Evolutionary conservation across 2,113 vertebrate genomes (phyloP).

Genomic region (Xyliphius kryptos): DNA sequence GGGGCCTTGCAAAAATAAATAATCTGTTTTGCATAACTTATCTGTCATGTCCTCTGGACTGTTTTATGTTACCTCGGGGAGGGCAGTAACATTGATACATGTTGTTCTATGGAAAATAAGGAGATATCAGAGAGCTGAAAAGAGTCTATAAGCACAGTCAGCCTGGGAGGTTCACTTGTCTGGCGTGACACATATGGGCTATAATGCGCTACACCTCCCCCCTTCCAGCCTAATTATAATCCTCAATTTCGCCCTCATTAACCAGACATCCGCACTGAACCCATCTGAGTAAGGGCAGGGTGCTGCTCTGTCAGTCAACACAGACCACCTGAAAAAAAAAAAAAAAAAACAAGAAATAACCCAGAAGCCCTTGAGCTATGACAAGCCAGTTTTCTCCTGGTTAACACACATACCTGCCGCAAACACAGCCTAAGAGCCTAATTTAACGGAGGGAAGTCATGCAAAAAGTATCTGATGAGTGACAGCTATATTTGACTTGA

Average conservation of each 20-base stretch:
- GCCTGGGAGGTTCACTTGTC: constrained; percentile 54
- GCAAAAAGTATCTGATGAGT: not conserved
- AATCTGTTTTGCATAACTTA: constrained; percentile 61
- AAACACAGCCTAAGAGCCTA: too few species aligned
- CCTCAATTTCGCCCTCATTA: constrained; percentile 66
- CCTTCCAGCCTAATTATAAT: constrained; percentile 63
- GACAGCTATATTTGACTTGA: constrained; percentile 1
- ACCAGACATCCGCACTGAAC: constrained; percentile 67
- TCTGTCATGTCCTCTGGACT: constrained; percentile 45
- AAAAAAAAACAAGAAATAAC: constrained; percentile 61
- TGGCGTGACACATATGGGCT: constrained; percentile 62
- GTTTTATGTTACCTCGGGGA: constrained; percentile 52
- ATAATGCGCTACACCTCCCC: constrained; percentile 69
- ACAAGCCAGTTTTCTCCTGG: constrained; percentile 7
- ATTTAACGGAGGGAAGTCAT: too few species aligned
- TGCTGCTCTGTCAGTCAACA: constrained; percentile 67
- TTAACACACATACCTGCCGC: too few species aligned
- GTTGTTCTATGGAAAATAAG: constrained; percentile 57
- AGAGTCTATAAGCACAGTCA: constrained; percentile 42
- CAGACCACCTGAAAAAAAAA: constrained; percentile 60
- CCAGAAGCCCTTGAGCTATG: constrained; percentile 38
- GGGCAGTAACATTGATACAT: constrained; percentile 45
- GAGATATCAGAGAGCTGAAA: constrained; percentile 51
- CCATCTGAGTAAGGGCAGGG: constrained; percentile 56
- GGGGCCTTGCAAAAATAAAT: constrained; percentile 47